These are phyloP conservation scores for Clusia tigrina DNA, from an alignment of 2,888 invertebrate species.

Conservation along the genomic window DNA sequence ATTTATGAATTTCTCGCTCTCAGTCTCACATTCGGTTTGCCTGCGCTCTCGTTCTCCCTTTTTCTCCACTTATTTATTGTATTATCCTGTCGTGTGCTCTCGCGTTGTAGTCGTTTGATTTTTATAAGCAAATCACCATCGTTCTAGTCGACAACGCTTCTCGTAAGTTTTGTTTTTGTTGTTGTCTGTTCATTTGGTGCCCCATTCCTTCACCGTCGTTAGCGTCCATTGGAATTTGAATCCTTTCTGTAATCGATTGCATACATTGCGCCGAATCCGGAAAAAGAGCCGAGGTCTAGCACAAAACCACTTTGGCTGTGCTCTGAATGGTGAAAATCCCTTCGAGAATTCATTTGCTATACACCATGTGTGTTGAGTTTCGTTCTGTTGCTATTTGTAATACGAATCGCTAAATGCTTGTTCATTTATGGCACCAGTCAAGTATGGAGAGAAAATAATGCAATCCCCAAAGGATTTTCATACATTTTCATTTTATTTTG, in stretches of 20 bases:
- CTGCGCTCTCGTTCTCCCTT: slow-evolving; percentile 20
- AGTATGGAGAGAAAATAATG: slow-evolving; percentile 26
- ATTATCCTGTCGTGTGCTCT: slow-evolving; percentile 19
- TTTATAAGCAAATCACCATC: slow-evolving; percentile 13
- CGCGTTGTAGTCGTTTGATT: slow-evolving; percentile 6
- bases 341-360: slow-evolving; percentile 30
- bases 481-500: not conserved
- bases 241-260: slow-evolving; percentile 48
- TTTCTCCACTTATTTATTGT: slow-evolving; percentile 12
- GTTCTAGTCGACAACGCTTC: slow-evolving; percentile 5
- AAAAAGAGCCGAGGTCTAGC: not conserved
- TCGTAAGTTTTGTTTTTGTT: not conserved
- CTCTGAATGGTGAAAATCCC: slow-evolving; percentile 21
- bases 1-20: slow-evolving; percentile 56
- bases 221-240: slow-evolving; percentile 36
- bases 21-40: slow-evolving; percentile 45
- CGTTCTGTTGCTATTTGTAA: not conserved
- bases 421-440: not conserved
- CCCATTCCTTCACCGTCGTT: not conserved
- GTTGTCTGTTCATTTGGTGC: not conserved
- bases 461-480: slow-evolving; percentile 9
- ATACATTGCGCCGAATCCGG: slow-evolving; percentile 54
- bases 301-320: not conserved
- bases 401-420: not conserved
- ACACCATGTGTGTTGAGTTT: slow-evolving; percentile 6